A percentile compares a stretch with the other conserved stretches of the same genome.
Conservation (phyloP, 1,140 invertebrate species). For the Heliothis subflexa region DNA sequence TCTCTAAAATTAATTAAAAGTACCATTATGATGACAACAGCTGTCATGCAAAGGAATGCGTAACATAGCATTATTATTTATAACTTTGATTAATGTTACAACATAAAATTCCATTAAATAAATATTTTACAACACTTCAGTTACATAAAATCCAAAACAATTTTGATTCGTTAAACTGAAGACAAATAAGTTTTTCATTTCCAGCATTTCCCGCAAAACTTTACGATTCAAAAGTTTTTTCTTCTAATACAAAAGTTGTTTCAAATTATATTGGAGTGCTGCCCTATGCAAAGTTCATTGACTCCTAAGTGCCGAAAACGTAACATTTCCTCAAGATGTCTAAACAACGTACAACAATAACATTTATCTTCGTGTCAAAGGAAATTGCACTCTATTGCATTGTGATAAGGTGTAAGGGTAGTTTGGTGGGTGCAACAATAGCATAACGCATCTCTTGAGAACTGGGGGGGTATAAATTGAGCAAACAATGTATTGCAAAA, state of each 20-base stretch:
- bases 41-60: no score
- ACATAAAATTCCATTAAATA: background rate
- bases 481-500: conserved; percentile 78
- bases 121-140: background rate
- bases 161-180: conserved; percentile 1
- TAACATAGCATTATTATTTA: no score
- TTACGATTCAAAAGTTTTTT: conserved; percentile 28
- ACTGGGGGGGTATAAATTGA: conserved; percentile 68
- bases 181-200: conserved; percentile 7
- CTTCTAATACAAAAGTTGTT: conserved; percentile 31
- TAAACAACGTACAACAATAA: conserved; percentile 42
- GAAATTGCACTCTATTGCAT: background rate
- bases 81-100: no score
- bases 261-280: conserved; percentile 11
- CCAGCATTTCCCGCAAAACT: background rate
- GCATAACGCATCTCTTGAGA: conserved; percentile 59
- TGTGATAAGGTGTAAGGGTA: background rate
- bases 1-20: no score
- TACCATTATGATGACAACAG: no score
- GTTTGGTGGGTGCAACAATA: conserved; percentile 42
- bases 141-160: conserved; percentile 4
- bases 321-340: conserved; percentile 52
- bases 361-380: background rate
- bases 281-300: conserved; percentile 47
- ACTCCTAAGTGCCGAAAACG: conserved; percentile 51